Evolutionary conservation across 2,888 invertebrate species (phyloP), one percentile per base, ranked within the genome.

Genomic region (Trachelus tabidus): DNA sequence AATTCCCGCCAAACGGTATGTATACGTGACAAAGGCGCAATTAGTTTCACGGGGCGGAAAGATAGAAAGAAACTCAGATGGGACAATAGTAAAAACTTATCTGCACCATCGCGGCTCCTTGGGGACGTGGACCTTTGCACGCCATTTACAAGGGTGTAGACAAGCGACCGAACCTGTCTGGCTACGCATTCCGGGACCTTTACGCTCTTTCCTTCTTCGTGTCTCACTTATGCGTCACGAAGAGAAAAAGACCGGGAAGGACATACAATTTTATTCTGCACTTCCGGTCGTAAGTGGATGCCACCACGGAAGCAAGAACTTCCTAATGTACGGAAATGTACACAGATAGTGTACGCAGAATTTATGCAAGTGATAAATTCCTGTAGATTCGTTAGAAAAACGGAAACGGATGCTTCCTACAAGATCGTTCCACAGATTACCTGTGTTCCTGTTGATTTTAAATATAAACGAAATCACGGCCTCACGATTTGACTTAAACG

Each of bases 131-230:
- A 34, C 68, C 56, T 73, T 75, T 34, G 76, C 75, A 79, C 82
- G 82, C 82, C 82, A 81, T 82, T 83, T 83, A 83, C 83, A 83
- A 83, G 83, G 81, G 82, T 83, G 83, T 82, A 82, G 82, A 83
- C 82, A 83, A 78, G 81, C 78, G 68, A 75, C 73, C 31, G 23
- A 6, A 56, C 56, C 56, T 56, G 56, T 56, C 56, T 56, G 56
- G 56, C 56, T 56, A 56, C 56, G 56, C 56, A 56, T 56, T 56
- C 56, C 56, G 56, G 56, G 56, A 56, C 56, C 56, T 56, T 56
- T 56, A 56, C 56, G 56, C 56, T 56, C 56, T 56, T 56, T 23
- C 56, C 56, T 56, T 56, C 56, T 56, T 56, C 56, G 56, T 23
- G 56, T 56, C 56, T 56, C 56, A 56, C 56, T 56, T 56, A 56